These are phyloP conservation scores for Anarsia innoxiella DNA, from an alignment of 2,888 invertebrate species.

Conservation along the genomic window DNA sequence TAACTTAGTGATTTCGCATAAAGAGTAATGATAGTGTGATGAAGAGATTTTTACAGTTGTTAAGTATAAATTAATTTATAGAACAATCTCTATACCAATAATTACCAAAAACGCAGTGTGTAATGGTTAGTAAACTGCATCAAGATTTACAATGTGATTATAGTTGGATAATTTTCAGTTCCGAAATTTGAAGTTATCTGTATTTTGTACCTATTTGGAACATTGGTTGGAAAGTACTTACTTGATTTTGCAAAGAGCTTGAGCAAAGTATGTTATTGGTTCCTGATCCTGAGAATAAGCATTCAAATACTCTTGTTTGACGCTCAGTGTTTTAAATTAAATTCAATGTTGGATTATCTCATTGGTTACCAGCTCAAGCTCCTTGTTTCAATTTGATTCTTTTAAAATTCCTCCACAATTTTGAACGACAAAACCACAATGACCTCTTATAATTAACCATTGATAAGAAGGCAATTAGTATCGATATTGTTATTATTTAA, in stretches of 20 bases:
- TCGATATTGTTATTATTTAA: conserved; percentile 75
- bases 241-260: conserved; percentile 44
- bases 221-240: conserved; percentile 20
- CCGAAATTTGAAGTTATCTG: conserved; percentile 35
- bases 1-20: conserved; percentile 72
- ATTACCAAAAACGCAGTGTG: conserved; percentile 74
- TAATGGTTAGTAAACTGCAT: conserved; percentile 66
- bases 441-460: conserved; percentile 76
- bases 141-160: conserved; percentile 55
- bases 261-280: no score
- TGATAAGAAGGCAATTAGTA: conserved; percentile 75
- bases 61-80: conserved; percentile 76
- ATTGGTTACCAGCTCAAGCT: background rate
- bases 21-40: conserved; percentile 71
- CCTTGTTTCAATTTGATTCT: conserved; percentile 7
- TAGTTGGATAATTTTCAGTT: conserved; percentile 48
- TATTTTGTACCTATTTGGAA: conserved; percentile 37
- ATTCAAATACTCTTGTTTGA: no score
- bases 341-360: conserved; percentile 11
- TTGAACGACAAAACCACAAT: conserved; percentile 72
- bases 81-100: conserved; percentile 75
- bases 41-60: conserved; percentile 76
- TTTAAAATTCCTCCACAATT: conserved; percentile 37
- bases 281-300: no score
- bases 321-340: conserved; percentile 21